phyloP scores from a whole-genome alignment of 2,888 invertebrate species.

The Tipula confusa region DNA sequence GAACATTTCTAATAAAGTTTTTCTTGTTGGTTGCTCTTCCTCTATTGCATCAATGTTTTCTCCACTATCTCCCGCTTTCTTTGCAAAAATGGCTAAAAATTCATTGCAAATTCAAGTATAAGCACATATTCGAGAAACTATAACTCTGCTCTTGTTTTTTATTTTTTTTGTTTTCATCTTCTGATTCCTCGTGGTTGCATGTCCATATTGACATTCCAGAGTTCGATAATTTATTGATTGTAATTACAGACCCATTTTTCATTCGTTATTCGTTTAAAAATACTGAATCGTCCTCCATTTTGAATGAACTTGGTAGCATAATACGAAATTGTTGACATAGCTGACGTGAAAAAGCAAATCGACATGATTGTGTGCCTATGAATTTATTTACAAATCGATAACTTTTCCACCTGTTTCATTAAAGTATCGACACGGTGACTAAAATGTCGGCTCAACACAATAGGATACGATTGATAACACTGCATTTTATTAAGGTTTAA shows the following conservation, averaged over 20 bases:
- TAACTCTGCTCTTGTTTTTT: too few relatives aligned
- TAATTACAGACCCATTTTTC: background rate
- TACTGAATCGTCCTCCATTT: background rate
- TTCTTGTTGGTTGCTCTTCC: too few relatives aligned
- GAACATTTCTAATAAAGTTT: too few relatives aligned
- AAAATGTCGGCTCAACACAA: background rate
- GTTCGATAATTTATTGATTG: background rate
- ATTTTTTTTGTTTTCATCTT: too few relatives aligned
- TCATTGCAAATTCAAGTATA: too few relatives aligned
- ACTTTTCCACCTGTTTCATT: background rate
- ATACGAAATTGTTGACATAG: background rate
- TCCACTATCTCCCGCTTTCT: too few relatives aligned
- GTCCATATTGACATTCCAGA: background rate
- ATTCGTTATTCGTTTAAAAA: background rate
- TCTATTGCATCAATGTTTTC: too few relatives aligned
- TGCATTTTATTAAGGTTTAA: too few relatives aligned
- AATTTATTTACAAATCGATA: background rate
- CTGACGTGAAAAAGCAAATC: background rate
- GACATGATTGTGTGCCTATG: background rate
- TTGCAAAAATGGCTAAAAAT: too few relatives aligned
- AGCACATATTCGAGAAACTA: too few relatives aligned
- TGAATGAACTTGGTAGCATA: background rate
- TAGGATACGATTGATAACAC: background rate
- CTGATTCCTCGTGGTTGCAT: background rate
- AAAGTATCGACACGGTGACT: background rate